Base-by-base conservation (phyloP, 2,797 vertebrate genomes). In the Microchirus variegatus region DNA sequence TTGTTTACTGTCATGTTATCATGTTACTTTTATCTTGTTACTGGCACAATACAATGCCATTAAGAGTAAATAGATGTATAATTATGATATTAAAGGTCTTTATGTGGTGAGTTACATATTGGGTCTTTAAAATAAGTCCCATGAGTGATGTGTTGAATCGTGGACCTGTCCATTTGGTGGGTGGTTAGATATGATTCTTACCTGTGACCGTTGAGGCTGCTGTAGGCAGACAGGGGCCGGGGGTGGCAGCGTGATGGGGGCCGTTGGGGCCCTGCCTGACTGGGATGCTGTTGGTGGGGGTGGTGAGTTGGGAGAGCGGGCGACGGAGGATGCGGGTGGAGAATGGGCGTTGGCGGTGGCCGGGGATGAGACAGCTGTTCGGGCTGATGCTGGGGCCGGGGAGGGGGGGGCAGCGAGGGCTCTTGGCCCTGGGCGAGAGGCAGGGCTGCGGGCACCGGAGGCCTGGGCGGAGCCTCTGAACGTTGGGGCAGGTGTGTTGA, bases 121-220 rank as follows among this genome's bases (percentile, higher is more conserved):
- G n/a, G n/a, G n/a, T n/a, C n/a, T n/a, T n/a, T n/a, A n/a, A n/a
- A n/a, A 31, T 8, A 31, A 31, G 31, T 31, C 5, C 31, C 31
- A 5, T 5, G 26, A 31, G 26, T 31, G 7, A 31, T 3, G 26
- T 26, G 26, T 5, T 26, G 26, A 26, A 26, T 26, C 5, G 26
- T 26, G 26, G 26, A 26, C 26, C 26, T 26, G 26, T 26, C 26
- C 26, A 26, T 26, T 26, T 26, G 26, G 3, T 3, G 5, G 26
- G 26, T 26, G 26, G 26, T 26, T 26, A 5, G 26, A 26, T 26
- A 26, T 26, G 3, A 26, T 26, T 31, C 51, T 87, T 80, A 99
- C 97, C 96, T 97, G 86, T 97, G 89, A 60, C 96, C 95, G 94
- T 97, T 96, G 61, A 95, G 85, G 85, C 93, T 93, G 93, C 93